These are phyloP conservation scores for Ditula angustiorana DNA, from an alignment of 2,888 invertebrate species.

Conservation along the genomic window DNA sequence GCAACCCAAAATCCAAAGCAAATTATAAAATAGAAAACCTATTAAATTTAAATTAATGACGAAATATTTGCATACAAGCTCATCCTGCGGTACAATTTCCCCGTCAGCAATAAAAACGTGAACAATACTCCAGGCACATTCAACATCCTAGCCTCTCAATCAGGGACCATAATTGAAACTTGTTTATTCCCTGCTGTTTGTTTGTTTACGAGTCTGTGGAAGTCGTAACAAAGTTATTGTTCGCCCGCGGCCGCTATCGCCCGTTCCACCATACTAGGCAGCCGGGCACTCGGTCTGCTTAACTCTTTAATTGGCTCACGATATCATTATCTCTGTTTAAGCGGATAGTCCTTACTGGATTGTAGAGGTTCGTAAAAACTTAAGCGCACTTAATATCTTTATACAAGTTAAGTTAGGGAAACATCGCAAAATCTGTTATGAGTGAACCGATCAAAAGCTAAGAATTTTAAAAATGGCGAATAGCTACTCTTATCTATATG, in stretches of 20 bases:
- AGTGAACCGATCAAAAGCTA: neutral
- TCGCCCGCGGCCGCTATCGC: slow-evolving; percentile 43
- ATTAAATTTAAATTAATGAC: neutral
- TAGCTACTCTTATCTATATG: no score
- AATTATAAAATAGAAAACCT: neutral
- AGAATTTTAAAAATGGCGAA: neutral
- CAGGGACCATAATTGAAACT: slow-evolving; percentile 50
- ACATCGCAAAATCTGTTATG: neutral
- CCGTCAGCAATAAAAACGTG: neutral
- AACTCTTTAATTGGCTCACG: slow-evolving; percentile 57
- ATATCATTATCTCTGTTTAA: slow-evolving; percentile 36
- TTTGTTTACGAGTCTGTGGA: slow-evolving; percentile 53
- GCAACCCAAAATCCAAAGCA: no score
- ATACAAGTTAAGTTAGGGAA: neutral
- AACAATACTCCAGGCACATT: neutral
- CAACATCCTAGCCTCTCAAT: slow-evolving; percentile 40
- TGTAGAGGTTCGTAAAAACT: slow-evolving; percentile 7
- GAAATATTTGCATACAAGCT: slow-evolving; percentile 15
- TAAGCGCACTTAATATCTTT: neutral
- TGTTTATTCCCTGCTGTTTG: slow-evolving; percentile 53
- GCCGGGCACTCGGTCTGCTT: slow-evolving; percentile 42
- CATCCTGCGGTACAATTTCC: neutral
- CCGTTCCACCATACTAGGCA: slow-evolving; percentile 42
- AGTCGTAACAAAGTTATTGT: slow-evolving; percentile 60
- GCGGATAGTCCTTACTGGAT: slow-evolving; percentile 4